Percentiles rank a stretch among this genome's conserved stretches.
These are phyloP conservation scores for Protobothrops mucrosquamatus DNA, from an alignment of 2,113 vertebrate species.

Conservation along the genomic window DNA sequence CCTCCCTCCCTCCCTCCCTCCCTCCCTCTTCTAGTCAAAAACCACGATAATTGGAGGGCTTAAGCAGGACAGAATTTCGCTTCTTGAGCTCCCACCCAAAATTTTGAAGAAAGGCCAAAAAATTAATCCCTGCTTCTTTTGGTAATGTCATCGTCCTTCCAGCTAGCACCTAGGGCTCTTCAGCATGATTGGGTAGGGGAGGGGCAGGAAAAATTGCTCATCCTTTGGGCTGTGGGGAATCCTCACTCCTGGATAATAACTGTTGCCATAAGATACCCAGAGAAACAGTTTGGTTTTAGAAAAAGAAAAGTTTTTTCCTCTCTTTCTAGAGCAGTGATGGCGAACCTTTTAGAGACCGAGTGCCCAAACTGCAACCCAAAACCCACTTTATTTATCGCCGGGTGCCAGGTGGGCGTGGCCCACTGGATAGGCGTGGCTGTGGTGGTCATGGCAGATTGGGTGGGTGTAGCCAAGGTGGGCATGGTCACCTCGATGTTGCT, in stretches of 20 bases:
- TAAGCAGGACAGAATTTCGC: neutral
- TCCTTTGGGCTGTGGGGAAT: neutral
- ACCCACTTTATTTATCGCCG: too few relatives aligned
- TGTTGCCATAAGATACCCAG: neutral
- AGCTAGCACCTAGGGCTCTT: neutral
- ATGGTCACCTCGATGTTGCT: too few relatives aligned
- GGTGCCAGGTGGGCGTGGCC: too few relatives aligned
- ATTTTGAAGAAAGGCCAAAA: neutral
- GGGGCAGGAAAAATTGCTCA: neutral
- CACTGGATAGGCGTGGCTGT: too few relatives aligned
- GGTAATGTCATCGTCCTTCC: neutral
- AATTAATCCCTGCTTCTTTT: neutral
- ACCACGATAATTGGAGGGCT: neutral
- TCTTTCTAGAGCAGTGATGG: neutral
- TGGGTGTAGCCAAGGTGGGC: too few relatives aligned
- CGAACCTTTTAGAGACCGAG: too few relatives aligned
- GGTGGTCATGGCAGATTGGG: too few relatives aligned
- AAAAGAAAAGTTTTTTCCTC: neutral
- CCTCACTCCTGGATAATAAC: neutral
- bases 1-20: neutral
- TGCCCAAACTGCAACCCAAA: too few relatives aligned
- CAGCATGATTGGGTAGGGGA: neutral
- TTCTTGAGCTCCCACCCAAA: neutral
- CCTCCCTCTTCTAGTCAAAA: neutral
- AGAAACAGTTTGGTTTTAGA: neutral